Evolutionary conservation across 2,797 vertebrate genomes (phyloP), one percentile per base, ranked within the genome.

Genomic region (Fistularia commersonii): DNA sequence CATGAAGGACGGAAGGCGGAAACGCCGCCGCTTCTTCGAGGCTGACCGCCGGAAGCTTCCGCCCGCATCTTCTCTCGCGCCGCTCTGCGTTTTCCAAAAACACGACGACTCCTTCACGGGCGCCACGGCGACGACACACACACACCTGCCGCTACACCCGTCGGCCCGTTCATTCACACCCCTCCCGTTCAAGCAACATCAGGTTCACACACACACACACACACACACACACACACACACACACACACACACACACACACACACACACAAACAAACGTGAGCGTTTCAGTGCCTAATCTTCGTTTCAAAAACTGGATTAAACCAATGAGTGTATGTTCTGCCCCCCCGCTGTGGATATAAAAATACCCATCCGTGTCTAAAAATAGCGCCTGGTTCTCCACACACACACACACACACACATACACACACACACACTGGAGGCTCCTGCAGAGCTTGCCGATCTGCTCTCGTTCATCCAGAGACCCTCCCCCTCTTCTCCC

Each of bases 381-480:
- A 83, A 85, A 84, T 88, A 86, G 66, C 48, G 37, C 1, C n/a
- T n/a, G n/a, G 3, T 15, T n/a, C n/a, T n/a, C n/a, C n/a, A n/a
- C n/a, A n/a, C n/a, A n/a, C n/a, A n/a, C n/a, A n/a, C n/a, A n/a
- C 48, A 54, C 56, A 61, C 75, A 65, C 56, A 40, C n/a, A n/a
- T n/a, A n/a, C n/a, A n/a, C n/a, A n/a, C n/a, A 61, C 57, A 63
- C 63, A 61, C 52, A 57, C 57, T 59, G 61, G 60, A 61, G 51
- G 57, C 51, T 70, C 76, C 67, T 57, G 67, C 65, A 52, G 46
- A 9, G 31, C 55, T 44, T 62, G 61, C 56, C 32, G 48, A 6
- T 35, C 53, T 46, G 41, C 10, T 48, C 48, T 7, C 32, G 46
- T 50, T 51, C 7, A 8, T 14, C 14, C 39, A 15, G n/a, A n/a